Percentiles rank a stretch among this genome's conserved stretches.
These are phyloP conservation scores for Catocala nupta DNA, from an alignment of 2,888 invertebrate genomes.

Conservation along the genomic window DNA sequence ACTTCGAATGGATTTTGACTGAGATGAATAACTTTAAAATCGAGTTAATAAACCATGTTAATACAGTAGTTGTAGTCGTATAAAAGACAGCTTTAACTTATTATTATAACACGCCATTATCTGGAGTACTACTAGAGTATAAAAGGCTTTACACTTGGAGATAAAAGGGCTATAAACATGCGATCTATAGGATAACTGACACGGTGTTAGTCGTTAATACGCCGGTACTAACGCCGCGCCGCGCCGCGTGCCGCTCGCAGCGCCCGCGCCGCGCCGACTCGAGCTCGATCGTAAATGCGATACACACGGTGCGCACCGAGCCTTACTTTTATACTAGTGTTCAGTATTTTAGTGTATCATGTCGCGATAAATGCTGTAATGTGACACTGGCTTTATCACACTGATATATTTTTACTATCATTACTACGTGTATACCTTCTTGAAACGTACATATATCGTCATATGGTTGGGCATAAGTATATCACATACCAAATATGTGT, in stretches of 20 bases:
- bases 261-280: conserved; percentile 3
- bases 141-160: conserved; percentile 46
- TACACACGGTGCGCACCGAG: conserved; percentile 29
- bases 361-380: conserved; percentile 41
- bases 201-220: conserved; percentile 39
- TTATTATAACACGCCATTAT: conserved; percentile 36
- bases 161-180: conserved; percentile 50
- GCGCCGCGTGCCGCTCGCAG: conserved; percentile 5
- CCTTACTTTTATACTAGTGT: conserved; percentile 49
- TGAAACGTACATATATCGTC: too few relatives aligned
- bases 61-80: neutral
- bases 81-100: conserved; percentile 23
- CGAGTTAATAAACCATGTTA: too few relatives aligned
- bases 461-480: too few relatives aligned
- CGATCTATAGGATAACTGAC: conserved; percentile 47
- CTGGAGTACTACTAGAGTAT: conserved; percentile 34
- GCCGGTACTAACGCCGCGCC: conserved; percentile 19
- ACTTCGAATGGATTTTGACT: too few relatives aligned
- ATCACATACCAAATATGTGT: too few relatives aligned
- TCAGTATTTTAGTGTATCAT: conserved; percentile 40
- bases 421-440: neutral
- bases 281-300: conserved; percentile 43
- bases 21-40: too few relatives aligned
- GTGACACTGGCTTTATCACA: conserved; percentile 19
- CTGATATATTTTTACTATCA: conserved; percentile 2